These are phyloP conservation scores for Glyptemys insculpta DNA, from an alignment of 2,797 vertebrate species.

Conservation along the genomic window DNA sequence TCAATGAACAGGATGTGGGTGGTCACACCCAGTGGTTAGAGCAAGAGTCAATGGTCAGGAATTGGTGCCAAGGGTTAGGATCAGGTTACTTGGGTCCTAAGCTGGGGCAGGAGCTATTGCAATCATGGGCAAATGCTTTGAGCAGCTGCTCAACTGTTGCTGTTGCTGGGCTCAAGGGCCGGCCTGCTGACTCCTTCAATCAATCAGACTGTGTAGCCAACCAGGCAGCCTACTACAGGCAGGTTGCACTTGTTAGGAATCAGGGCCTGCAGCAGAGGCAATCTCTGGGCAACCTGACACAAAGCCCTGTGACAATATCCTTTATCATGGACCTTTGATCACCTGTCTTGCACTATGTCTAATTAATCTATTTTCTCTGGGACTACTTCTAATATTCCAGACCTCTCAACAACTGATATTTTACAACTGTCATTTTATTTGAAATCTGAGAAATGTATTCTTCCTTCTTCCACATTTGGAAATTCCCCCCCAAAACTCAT, in stretches of 20 bases:
- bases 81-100: background rate
- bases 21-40: background rate
- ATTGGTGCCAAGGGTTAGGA: background rate
- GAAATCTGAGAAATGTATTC: background rate
- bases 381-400: background rate
- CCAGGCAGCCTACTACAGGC: background rate
- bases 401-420: background rate
- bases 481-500: accelerated
- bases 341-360: background rate
- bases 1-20: background rate
- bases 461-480: background rate
- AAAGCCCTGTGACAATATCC: background rate
- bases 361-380: background rate
- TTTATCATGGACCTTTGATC: background rate
- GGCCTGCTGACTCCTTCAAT: background rate
- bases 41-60: background rate
- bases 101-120: background rate
- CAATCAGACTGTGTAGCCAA: background rate
- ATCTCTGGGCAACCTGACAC: background rate
- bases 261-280: too few relatives aligned
- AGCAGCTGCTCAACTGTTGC: background rate
- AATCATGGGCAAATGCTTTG: background rate
- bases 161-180: background rate
- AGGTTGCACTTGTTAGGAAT: background rate
- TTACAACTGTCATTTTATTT: background rate